Percentiles rank a stretch among this genome's conserved stretches.
Conservation (phyloP, 2,888 invertebrate species). For the Thyatira batis region DNA sequence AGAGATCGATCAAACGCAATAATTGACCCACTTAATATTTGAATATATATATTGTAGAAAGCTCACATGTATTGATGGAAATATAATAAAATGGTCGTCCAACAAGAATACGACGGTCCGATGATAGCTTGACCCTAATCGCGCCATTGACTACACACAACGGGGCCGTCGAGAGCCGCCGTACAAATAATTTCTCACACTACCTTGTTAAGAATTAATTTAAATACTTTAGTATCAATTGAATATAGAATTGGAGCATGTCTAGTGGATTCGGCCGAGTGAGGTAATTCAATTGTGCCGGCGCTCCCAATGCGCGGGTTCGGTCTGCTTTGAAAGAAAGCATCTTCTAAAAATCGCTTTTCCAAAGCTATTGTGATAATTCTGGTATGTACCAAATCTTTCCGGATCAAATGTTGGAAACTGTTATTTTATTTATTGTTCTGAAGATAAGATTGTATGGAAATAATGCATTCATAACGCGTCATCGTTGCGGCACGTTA, state of each 20-base stretch:
- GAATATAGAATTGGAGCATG: conserved; percentile 41
- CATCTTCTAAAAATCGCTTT: no score
- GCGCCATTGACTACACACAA: conserved; percentile 36
- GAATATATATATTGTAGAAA: neutral
- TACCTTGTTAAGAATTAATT: conserved; percentile 54
- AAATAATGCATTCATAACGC: conserved; percentile 1
- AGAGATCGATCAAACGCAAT: neutral
- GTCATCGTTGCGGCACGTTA: neutral
- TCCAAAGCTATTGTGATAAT: no score
- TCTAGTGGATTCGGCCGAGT: conserved; percentile 4
- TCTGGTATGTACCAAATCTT: no score
- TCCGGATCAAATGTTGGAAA: neutral
- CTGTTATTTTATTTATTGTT: neutral
- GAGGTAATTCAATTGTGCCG: neutral
- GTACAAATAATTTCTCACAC: conserved; percentile 40
- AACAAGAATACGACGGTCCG: conserved; percentile 1
- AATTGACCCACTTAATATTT: neutral
- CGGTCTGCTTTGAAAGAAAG: no score
- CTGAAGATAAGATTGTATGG: neutral
- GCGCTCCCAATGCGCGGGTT: neutral
- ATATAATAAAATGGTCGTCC: conserved; percentile 27
- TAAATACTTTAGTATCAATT: conserved; percentile 52
- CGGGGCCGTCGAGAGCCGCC: conserved; percentile 21
- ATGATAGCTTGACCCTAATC: conserved; percentile 49
- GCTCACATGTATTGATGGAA: conserved; percentile 4